Conservation (phyloP, 2,113 vertebrate species). For the Passer montanus region DNA sequence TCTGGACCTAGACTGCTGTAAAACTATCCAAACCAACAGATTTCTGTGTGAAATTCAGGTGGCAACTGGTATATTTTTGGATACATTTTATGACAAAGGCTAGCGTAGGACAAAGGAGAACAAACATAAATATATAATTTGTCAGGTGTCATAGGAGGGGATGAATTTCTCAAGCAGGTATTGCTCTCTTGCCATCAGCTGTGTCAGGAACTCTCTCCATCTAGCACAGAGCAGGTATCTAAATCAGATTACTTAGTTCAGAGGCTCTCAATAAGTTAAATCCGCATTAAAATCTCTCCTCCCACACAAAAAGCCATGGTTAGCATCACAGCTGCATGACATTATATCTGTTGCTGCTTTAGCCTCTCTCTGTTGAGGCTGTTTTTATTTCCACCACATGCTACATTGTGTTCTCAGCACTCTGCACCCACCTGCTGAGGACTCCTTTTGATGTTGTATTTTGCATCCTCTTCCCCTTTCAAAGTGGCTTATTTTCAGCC, state of each 20-base stretch:
- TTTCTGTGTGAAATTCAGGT: background rate
- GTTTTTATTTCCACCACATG: accelerated
- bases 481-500: background rate
- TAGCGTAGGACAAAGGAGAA: background rate
- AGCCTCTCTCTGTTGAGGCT: background rate
- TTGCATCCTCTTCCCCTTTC: background rate
- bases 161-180: background rate
- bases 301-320: background rate
- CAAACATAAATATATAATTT: background rate
- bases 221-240: background rate
- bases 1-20: background rate
- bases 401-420: background rate
- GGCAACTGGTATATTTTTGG: background rate
- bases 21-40: background rate
- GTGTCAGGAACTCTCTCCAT: background rate
- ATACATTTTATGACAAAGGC: background rate
- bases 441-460: background rate
- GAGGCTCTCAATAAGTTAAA: background rate
- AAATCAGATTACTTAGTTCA: background rate
- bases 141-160: background rate
- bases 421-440: background rate
- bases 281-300: background rate
- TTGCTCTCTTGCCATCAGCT: background rate
- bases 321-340: background rate
- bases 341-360: background rate